Evolutionary conservation across 2,113 vertebrate genomes (phyloP), one percentile per base, ranked within the genome.

Genomic region (Indicator maculatus): DNA sequence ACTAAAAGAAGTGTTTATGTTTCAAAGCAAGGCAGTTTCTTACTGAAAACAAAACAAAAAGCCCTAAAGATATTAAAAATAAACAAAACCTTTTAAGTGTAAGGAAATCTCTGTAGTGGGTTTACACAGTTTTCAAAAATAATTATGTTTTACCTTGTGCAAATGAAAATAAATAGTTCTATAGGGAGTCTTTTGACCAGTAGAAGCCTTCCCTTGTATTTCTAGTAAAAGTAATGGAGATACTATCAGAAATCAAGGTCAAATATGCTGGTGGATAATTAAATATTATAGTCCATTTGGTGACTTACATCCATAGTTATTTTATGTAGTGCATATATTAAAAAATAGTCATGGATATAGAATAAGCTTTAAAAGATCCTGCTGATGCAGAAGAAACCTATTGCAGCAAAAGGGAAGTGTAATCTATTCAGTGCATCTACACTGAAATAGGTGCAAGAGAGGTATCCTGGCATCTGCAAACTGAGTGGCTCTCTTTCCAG

Each of bases 11-110:
- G 17, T 44, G 52, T 64, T 91, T 88, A 44, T 78, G 67, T 86
- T 93, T 90, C 61, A 88, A 88, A 95, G 58, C 58, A 65, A 93
- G 61, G 20, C 66, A 88, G 30, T 90, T 86, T 93, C 47, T 91
- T 61, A 74, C 87, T 56, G 64, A 89, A 95, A 93, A 61, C 39
- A 88, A 88, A 95, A 39, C 6, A 63, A 66, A 76, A 63, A 70
- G 12, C 10, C 8, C 61, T 58, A 44, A 91, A 89, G 56, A 66
- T 86, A 93, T 21, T 75, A 60, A 81, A 95, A 93, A 45, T 33
- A 80, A 79, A 82, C 21, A 75, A 75, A 91, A 75, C 30, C 73
- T 94, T 92, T 94, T 5, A 38, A 71, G 21, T 73, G 16, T 33
- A 84, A 31, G 23, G 19, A 78, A 90, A 83, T 88, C 53, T 6